Evolutionary conservation across 1,140 invertebrate species (phyloP).

Genomic region (Brachystomella parvula): DNA sequence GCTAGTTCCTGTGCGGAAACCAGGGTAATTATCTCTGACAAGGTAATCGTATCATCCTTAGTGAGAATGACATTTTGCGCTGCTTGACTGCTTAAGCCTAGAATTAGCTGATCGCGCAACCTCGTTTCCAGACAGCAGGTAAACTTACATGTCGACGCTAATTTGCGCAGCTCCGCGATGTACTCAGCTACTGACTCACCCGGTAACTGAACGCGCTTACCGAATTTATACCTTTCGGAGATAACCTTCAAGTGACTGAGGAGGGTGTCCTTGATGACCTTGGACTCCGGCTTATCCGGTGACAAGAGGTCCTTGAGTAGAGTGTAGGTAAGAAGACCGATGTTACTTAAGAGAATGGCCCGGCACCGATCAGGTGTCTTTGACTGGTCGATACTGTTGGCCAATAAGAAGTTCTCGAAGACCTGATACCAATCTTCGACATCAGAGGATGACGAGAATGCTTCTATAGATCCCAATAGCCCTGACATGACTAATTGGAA

Average conservation of each 20-base stretch:
- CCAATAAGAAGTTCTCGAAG: neutral
- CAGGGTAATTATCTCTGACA: neutral
- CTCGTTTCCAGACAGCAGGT: constrained; percentile 13
- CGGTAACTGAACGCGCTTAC: constrained; percentile 18
- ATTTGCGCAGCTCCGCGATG: constrained; percentile 25
- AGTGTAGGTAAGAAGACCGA: constrained; percentile 13
- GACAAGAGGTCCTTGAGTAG: constrained; percentile 7
- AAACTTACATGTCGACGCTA: constrained; percentile 31
- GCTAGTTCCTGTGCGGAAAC: constrained; percentile 16
- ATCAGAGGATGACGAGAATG: constrained; percentile 13
- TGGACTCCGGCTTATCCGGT: constrained; percentile 1
- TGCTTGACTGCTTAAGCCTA: constrained; percentile 21
- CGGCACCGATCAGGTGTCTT: neutral
- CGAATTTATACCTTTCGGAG: constrained; percentile 28
- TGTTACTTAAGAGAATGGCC: neutral
- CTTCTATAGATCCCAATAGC: too few species aligned
- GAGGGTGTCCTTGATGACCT: neutral
- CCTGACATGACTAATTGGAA: too few species aligned
- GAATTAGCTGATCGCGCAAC: constrained; percentile 28
- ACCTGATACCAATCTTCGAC: constrained; percentile 6
- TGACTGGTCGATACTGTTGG: constrained; percentile 8
- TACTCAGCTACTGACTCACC: constrained; percentile 25
- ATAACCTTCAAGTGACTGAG: constrained; percentile 17
- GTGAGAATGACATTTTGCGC: constrained; percentile 8
- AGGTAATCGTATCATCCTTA: neutral